phyloP scores from a whole-genome alignment of 1,140 invertebrate genomes.

The Drosophila nasuta region DNA sequence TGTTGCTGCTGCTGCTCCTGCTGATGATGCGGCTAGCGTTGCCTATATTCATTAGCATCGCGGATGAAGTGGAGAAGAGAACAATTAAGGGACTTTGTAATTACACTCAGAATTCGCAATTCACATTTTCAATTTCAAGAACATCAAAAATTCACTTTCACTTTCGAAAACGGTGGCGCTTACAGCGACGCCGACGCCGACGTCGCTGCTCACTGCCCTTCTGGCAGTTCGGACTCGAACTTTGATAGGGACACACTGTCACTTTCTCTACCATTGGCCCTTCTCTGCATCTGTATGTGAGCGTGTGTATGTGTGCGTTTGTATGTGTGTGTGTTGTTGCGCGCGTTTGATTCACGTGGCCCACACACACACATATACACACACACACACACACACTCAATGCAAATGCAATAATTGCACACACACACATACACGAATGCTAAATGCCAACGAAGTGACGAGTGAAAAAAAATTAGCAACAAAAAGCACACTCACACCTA shows the following conservation, averaged over 20 bases:
- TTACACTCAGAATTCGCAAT: constrained; percentile 7
- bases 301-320: constrained; percentile 12
- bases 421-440: constrained; percentile 13
- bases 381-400: constrained; percentile 1
- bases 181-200: constrained; percentile 2
- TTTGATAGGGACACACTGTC: constrained; percentile 56
- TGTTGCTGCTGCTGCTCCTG: constrained; percentile 18
- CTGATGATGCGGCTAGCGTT: constrained; percentile 2
- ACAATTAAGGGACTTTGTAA: constrained; percentile 11
- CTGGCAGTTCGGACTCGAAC: constrained; percentile 13
- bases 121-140: constrained; percentile 33
- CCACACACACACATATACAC: constrained; percentile 31
- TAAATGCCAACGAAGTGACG: neutral
- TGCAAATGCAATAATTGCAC: constrained; percentile 47
- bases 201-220: constrained; percentile 14
- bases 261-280: constrained; percentile 52
- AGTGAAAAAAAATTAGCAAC: constrained; percentile 7
- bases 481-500: constrained; percentile 16
- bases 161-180: constrained; percentile 51
- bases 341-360: constrained; percentile 79
- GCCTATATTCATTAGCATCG: constrained; percentile 1
- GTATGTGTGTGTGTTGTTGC: constrained; percentile 55
- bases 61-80: neutral
- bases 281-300: constrained; percentile 3
- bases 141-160: constrained; percentile 49